Evolutionary conservation across 2,113 vertebrate genomes (phyloP).

Genomic region (Crotalus helleri): DNA sequence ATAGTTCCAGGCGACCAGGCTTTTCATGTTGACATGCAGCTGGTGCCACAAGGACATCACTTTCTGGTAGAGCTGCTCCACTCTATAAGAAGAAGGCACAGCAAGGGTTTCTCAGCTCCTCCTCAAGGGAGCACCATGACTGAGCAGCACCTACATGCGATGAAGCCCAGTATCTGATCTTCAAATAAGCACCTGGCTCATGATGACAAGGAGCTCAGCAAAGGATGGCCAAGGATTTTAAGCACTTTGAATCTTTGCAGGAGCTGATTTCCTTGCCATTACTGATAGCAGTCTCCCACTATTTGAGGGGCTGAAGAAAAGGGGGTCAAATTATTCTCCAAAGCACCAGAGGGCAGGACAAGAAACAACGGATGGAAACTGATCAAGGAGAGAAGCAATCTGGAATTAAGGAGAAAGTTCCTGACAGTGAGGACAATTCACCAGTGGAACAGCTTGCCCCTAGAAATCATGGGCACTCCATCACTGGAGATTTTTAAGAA

Average conservation of each 20-base stretch:
- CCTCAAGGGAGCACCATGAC: background rate
- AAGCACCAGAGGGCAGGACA: no score
- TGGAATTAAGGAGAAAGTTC: no score
- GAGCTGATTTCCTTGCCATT: background rate
- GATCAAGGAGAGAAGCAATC: no score
- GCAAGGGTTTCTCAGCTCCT: background rate
- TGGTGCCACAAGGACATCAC: slow-evolving; percentile 98
- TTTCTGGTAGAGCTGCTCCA: slow-evolving; percentile 96
- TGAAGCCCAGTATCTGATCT: background rate
- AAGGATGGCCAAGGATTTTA: background rate
- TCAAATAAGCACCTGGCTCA: background rate
- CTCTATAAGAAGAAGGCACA: slow-evolving; percentile 65
- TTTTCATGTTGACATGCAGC: slow-evolving; percentile 94
- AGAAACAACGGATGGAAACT: no score
- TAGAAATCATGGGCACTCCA: no score
- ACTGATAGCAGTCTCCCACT: background rate
- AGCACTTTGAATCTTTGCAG: background rate
- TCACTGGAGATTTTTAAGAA: no score
- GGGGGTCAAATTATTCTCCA: no score
- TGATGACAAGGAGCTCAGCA: background rate
- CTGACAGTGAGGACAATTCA: no score
- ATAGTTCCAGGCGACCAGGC: slow-evolving; percentile 94
- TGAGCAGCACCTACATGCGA: background rate
- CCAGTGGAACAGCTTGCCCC: no score
- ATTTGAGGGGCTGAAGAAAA: no score